These are phyloP conservation scores for Lochmaea capreae DNA, from an alignment of 2,888 invertebrate species.

Conservation along the genomic window DNA sequence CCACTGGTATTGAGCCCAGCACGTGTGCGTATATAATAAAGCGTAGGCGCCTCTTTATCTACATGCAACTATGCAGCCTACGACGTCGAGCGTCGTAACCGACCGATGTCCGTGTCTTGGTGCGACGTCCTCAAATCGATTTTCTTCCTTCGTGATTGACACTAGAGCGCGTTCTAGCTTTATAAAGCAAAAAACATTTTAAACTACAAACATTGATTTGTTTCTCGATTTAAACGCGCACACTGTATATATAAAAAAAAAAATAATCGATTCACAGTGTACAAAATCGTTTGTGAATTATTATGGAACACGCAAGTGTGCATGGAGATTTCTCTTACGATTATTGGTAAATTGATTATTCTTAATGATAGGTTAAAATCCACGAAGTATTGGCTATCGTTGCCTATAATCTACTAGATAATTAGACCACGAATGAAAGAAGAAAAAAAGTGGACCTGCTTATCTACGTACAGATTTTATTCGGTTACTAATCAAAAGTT, in stretches of 20 bases:
- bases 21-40: background rate
- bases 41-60: background rate
- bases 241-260: background rate
- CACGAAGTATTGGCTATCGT: constrained; percentile 28
- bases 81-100: background rate
- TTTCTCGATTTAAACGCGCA: background rate
- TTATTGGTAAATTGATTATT: constrained; percentile 45
- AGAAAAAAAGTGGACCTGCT: constrained; percentile 27
- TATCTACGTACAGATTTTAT: too few relatives aligned
- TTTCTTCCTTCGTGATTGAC: too few relatives aligned
- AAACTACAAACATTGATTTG: too few relatives aligned
- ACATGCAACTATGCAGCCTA: background rate
- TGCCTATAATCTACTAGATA: constrained; percentile 32
- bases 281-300: constrained; percentile 33
- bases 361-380: constrained; percentile 39
- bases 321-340: constrained; percentile 42
- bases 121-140: background rate
- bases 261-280: background rate
- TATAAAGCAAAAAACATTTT: too few relatives aligned
- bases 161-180: too few relatives aligned
- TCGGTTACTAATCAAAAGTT: too few relatives aligned
- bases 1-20: background rate
- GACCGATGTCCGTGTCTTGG: background rate
- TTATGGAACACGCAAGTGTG: constrained; percentile 38
- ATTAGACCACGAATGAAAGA: constrained; percentile 20